Evolutionary conservation across 1,140 invertebrate genomes (phyloP).

Genomic region (Paraescarpia echinospica): DNA sequence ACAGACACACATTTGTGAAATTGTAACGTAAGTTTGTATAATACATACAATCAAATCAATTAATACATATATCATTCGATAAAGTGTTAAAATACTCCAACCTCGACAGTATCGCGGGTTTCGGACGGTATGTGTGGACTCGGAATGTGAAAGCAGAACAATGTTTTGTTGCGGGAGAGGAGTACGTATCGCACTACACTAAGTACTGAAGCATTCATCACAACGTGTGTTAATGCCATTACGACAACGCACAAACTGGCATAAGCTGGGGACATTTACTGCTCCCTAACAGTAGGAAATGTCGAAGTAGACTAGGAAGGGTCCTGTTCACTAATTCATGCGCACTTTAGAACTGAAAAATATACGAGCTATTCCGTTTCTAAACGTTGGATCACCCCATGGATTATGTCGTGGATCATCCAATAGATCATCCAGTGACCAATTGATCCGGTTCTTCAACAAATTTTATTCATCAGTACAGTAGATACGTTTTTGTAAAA

Average conservation of each 20-base stretch:
- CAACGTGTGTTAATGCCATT: neutral
- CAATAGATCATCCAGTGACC: neutral
- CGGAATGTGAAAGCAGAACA: neutral
- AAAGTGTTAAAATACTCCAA: neutral
- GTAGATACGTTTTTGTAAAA: neutral
- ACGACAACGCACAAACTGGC: neutral
- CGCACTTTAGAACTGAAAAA: neutral
- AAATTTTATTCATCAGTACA: neutral
- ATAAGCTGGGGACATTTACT: neutral
- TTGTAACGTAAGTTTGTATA: neutral
- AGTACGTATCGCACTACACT: neutral
- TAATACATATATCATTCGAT: neutral
- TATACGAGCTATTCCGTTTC: neutral
- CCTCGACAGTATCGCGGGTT: neutral
- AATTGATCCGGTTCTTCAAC: neutral
- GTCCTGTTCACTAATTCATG: neutral
- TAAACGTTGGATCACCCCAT: no score
- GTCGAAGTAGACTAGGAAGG: neutral
- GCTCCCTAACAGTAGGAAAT: neutral
- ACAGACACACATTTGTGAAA: neutral
- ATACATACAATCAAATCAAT: neutral
- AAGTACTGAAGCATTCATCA: neutral
- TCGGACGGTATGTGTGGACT: neutral
- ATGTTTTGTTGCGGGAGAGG: neutral
- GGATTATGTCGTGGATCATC: neutral